Evolutionary conservation across 2,113 vertebrate genomes (phyloP).

Genomic region (Leucoraja erinaceus): DNA sequence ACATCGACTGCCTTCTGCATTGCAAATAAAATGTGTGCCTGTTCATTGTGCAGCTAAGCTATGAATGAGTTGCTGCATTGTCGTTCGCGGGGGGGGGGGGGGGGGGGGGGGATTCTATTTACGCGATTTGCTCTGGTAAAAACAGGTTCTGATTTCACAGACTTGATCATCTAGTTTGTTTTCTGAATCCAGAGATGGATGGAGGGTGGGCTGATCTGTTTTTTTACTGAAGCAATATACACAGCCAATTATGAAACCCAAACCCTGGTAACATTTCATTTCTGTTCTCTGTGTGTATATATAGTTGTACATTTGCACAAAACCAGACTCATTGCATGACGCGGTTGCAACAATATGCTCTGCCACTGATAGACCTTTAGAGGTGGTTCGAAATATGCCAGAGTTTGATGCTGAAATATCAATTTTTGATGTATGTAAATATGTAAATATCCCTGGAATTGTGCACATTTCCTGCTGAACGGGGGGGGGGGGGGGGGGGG

Average conservation of each 20-base stretch:
- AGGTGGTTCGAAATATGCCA: slow-evolving; percentile 42
- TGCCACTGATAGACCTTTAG: slow-evolving; percentile 46
- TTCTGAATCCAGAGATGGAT: neutral
- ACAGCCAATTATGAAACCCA: neutral
- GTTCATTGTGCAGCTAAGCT: neutral
- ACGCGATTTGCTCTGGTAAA: neutral
- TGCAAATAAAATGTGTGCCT: neutral
- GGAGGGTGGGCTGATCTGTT: no score
- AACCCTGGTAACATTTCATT: neutral
- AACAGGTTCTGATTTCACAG: neutral
- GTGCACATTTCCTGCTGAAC: neutral
- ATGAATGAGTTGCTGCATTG: neutral
- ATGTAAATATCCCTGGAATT: neutral
- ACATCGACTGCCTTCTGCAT: neutral
- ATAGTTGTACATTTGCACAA: slow-evolving; percentile 44
- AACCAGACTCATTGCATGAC: slow-evolving; percentile 46
- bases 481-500: neutral
- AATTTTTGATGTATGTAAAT: no score
- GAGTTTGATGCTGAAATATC: neutral
- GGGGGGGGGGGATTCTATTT: neutral
- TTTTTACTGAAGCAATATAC: neutral
- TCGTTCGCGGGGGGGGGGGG: no score
- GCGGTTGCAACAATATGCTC: slow-evolving; percentile 46
- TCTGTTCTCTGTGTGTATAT: neutral
- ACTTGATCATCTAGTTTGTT: neutral